phyloP scores from a whole-genome alignment of 2,113 vertebrate genomes.

The Nannospalax galili region DNA sequence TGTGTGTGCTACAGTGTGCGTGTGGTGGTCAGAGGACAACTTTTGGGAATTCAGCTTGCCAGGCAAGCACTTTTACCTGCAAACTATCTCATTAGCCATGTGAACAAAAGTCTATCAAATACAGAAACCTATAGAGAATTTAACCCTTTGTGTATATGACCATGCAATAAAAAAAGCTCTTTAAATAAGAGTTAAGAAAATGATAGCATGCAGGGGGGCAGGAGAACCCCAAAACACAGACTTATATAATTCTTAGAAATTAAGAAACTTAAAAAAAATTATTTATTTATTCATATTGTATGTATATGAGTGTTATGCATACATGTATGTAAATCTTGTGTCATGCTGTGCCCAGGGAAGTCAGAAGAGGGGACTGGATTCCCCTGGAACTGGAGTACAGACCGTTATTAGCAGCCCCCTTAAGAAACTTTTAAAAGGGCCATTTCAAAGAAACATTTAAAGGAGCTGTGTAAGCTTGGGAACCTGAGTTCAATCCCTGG shows the following conservation, averaged over 20 bases:
- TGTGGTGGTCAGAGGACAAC: neutral
- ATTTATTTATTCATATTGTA: no score
- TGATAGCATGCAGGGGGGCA: neutral
- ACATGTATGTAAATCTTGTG: no score
- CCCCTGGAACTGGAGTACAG: no score
- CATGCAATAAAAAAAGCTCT: neutral
- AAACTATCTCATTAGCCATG: no score
- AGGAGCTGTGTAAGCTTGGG: neutral
- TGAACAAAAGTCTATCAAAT: conserved; percentile 54
- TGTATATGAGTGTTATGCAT: no score
- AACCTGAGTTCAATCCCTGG: neutral
- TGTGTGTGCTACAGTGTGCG: neutral
- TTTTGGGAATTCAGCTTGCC: neutral
- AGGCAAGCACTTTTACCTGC: neutral
- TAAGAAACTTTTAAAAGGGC: no score
- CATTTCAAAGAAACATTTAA: no score
- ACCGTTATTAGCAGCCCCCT: no score
- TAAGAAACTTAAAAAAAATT: conserved; percentile 31
- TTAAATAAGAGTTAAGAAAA: conserved; percentile 44
- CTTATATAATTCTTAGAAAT: neutral
- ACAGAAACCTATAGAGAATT: conserved; percentile 21
- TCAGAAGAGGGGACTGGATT: no score
- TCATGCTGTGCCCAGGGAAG: no score
- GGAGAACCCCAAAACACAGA: neutral
- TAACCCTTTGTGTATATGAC: neutral